These are phyloP conservation scores for Oreonectes daqikongensis DNA, from an alignment of 2,797 vertebrate genomes.

Conservation along the genomic window DNA sequence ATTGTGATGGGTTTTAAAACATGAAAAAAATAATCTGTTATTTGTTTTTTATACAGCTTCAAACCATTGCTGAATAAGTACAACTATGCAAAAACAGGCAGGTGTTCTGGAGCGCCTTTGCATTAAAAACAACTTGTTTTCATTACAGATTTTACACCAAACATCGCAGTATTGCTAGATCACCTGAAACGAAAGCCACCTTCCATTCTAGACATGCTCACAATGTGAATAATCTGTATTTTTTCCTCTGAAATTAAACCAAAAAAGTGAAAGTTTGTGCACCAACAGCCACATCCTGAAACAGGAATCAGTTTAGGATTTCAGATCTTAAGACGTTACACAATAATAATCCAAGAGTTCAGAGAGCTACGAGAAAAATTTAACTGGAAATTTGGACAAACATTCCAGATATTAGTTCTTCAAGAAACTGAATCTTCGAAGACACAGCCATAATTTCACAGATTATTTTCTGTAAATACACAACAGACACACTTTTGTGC, in stretches of 20 bases:
- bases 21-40: slow-evolving; percentile 13
- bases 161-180: slow-evolving; percentile 53
- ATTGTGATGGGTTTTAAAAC: neutral
- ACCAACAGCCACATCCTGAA: slow-evolving; percentile 8
- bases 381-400: neutral
- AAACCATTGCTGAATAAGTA: slow-evolving; percentile 13
- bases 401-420: neutral
- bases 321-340: neutral
- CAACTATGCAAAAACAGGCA: slow-evolving; percentile 25
- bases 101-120: slow-evolving; percentile 9
- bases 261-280: slow-evolving; percentile 2
- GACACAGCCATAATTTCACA: slow-evolving; percentile 19
- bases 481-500: slow-evolving; percentile 6
- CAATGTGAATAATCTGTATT: neutral
- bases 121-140: slow-evolving; percentile 31
- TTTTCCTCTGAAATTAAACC: slow-evolving; percentile 7
- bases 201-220: slow-evolving; percentile 38
- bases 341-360: slow-evolving; percentile 4
- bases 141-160: slow-evolving; percentile 31
- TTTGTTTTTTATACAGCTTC: neutral
- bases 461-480: too few species aligned
- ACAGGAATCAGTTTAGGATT: neutral
- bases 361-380: neutral
- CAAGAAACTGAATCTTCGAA: neutral
- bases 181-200: slow-evolving; percentile 19